phyloP scores from a whole-genome alignment of 2,888 invertebrate genomes.

The Drosophila prolongata region DNA sequence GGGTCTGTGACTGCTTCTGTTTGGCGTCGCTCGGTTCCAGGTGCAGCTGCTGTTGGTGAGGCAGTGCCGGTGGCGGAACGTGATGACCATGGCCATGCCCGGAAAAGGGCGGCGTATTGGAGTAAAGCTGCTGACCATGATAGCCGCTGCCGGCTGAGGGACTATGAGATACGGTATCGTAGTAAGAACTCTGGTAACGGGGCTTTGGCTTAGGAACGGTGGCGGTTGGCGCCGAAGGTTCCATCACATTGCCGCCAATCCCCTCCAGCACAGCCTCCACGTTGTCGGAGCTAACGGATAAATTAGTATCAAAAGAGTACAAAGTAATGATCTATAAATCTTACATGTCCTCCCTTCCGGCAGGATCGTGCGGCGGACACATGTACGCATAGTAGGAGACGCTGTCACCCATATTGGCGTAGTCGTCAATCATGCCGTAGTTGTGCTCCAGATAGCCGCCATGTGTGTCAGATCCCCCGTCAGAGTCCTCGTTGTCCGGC shows the following conservation, averaged over 20 bases:
- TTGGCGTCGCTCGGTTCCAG: constrained; percentile 75
- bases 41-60: constrained; percentile 76
- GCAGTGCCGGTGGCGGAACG: constrained; percentile 65
- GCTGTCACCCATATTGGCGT: constrained; percentile 85
- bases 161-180: constrained; percentile 73
- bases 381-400: constrained; percentile 88
- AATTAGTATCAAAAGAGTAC: background rate
- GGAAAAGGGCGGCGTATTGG: constrained; percentile 75
- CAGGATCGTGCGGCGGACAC: constrained; percentile 86
- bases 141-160: constrained; percentile 49
- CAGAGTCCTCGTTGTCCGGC: constrained; percentile 91
- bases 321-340: too few species aligned
- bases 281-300: constrained; percentile 84
- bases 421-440: constrained; percentile 84
- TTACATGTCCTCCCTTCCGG: constrained; percentile 85
- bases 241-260: constrained; percentile 70
- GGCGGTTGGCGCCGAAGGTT: constrained; percentile 41
- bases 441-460: constrained; percentile 87
- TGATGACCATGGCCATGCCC: constrained; percentile 55
- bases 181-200: constrained; percentile 78
- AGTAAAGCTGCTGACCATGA: constrained; percentile 74
- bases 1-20: constrained; percentile 80
- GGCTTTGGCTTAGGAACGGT: constrained; percentile 67
- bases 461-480: constrained; percentile 88
- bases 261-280: constrained; percentile 84